Base-by-base conservation (phyloP, 2,113 vertebrate genomes). In the Neogale vison region DNA sequence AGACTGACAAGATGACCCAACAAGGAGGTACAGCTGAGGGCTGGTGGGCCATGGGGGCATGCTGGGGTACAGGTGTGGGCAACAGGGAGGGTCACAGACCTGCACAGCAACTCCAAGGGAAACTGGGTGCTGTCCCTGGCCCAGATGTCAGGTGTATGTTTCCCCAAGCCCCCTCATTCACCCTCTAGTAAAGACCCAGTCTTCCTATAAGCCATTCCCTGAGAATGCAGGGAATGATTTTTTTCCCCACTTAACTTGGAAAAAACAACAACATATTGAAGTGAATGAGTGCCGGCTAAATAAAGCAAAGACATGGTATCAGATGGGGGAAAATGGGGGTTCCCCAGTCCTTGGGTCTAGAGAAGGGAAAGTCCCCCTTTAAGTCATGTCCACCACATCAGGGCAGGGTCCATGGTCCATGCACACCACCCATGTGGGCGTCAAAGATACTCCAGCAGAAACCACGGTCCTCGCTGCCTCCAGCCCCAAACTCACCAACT, bases 241-340 rank as follows among this genome's bases (percentile, higher is more conserved):
- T 76, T 29, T 9, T 0, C 3, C 7, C 39, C 24, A 29, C 23
- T 81, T 72, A n/a, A 39, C 24, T 52, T 52, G 39, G 39, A 2
- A 15, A 45, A 29, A 47, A 61, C 63, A n/a, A 82, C 85, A 83
- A 36, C 36, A 26, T 10, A 39, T 6, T 45, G 10, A 50, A 52
- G 21, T 31, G 11, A 89, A 36, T 1, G 36, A 74, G 20, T 31
- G 2, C 18, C 15, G 13, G 4, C 42, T 23, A 34, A 59, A 34
- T 23, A 34, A 59, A 34, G 18, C 61, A 94, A 12, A 83, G 52
- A 65, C 47, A 77, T 34, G 20, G 39, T 9, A 71, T 31, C 50
- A 63, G 88, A 39, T n/a, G 85, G 61, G 83, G 57, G 83, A 94
- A 80, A 84, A 72, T 21, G 34, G 26, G 31, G 61, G 71, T 26